Percentiles rank a stretch among this genome's conserved stretches.
Evolutionary conservation across 2,113 vertebrate genomes (phyloP).

Genomic region (Tyto alba): DNA sequence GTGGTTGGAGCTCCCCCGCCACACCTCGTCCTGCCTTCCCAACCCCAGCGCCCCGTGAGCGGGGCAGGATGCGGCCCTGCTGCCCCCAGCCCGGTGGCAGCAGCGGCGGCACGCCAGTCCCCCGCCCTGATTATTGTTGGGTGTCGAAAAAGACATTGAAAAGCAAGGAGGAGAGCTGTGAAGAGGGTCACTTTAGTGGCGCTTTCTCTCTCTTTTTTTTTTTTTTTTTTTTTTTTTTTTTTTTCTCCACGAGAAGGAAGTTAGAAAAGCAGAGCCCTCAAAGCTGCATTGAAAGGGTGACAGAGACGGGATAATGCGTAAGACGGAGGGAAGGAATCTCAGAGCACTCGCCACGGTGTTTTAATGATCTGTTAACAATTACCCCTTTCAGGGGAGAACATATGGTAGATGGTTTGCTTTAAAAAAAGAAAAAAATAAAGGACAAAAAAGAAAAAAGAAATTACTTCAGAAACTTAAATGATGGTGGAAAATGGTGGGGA

Average conservation of each 20-base stretch:
- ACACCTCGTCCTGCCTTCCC: neutral
- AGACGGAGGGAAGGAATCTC: conserved; percentile 63
- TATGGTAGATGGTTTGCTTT: conserved; percentile 75
- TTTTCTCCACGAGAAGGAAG: conserved; percentile 41
- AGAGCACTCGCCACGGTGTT: conserved; percentile 63
- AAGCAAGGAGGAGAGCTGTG: conserved; percentile 62
- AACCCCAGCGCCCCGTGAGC: accelerated
- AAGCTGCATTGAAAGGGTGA: conserved; percentile 68
- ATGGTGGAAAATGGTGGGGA: conserved; percentile 27
- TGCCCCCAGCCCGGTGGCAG: neutral
- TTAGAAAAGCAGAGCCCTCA: conserved; percentile 75
- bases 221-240: neutral
- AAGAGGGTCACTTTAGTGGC: conserved; percentile 69
- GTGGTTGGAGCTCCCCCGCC: neutral
- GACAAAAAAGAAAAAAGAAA: conserved; percentile 30
- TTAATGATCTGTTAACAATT: conserved; percentile 74
- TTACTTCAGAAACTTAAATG: conserved; percentile 64
- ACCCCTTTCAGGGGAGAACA: conserved; percentile 70
- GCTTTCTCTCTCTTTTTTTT: conserved; percentile 34
- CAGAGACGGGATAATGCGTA: conserved; percentile 60
- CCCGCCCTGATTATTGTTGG: conserved; percentile 45
- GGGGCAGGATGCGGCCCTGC: neutral
- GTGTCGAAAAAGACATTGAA: conserved; percentile 59
- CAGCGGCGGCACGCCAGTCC: neutral
- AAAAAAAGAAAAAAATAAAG: conserved; percentile 16